A percentile compares a stretch with the other conserved stretches of the same genome.
Conservation (phyloP, 1,140 invertebrate genomes). For the Wiebesia pumilae region DNA sequence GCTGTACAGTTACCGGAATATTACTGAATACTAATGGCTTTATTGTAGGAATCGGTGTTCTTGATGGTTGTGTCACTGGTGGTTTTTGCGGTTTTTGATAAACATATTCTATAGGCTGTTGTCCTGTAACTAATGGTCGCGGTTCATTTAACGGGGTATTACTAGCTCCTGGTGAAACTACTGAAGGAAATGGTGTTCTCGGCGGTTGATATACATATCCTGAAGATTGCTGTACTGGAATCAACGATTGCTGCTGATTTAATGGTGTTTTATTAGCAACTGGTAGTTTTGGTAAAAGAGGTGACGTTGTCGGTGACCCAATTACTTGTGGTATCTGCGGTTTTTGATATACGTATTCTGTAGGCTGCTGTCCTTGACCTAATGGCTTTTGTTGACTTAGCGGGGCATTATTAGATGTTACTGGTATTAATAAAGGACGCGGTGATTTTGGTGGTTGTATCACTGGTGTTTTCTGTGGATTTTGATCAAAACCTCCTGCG, state of each 20-base stretch:
- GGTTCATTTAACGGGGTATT: not conserved
- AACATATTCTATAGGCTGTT: not conserved
- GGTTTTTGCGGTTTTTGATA: not conserved
- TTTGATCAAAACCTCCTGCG: slow-evolving; percentile 45
- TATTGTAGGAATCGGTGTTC: slow-evolving; percentile 44
- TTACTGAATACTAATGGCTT: not conserved
- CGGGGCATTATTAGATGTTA: too few relatives aligned
- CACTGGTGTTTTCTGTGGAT: slow-evolving; percentile 29
- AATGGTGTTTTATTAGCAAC: not conserved
- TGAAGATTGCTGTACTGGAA: not conserved
- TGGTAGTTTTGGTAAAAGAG: slow-evolving; percentile 22
- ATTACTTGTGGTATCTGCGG: not conserved
- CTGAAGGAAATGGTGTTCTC: slow-evolving; percentile 20
- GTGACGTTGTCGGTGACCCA: slow-evolving; percentile 35
- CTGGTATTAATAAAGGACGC: not conserved
- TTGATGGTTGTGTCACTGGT: not conserved
- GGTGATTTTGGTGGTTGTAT: slow-evolving; percentile 34
- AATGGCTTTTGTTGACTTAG: not conserved
- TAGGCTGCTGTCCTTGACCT: not conserved
- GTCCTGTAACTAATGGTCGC: not conserved
- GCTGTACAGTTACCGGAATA: too few relatives aligned
- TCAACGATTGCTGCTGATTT: not conserved
- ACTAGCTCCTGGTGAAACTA: not conserved
- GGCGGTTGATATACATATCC: slow-evolving; percentile 49
- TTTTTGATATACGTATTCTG: not conserved